phyloP scores from a whole-genome alignment of 2,888 invertebrate genomes.

The Incurvaria masculella region DNA sequence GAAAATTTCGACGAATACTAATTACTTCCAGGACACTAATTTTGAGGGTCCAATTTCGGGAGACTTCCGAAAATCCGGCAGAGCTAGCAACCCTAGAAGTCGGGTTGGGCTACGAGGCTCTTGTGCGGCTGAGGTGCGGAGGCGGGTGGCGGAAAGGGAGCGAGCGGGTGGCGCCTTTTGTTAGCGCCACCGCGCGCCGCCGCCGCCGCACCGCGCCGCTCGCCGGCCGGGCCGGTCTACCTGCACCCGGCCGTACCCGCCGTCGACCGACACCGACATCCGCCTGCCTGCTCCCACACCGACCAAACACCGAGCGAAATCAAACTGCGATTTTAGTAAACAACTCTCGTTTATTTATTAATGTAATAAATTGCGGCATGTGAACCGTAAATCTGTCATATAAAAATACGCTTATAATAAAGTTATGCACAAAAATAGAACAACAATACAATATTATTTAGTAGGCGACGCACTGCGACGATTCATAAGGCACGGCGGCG shows the following conservation, averaged over 20 bases:
- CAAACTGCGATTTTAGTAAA: not conserved
- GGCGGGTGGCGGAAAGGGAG: too few species aligned
- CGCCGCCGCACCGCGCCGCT: not conserved
- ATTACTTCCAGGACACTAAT: too few species aligned
- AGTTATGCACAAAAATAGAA: conserved; percentile 50
- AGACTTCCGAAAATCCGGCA: too few species aligned
- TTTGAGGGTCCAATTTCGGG: too few species aligned
- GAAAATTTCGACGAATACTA: too few species aligned
- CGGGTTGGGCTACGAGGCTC: too few species aligned
- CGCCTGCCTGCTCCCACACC: not conserved
- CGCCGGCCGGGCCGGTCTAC: not conserved
- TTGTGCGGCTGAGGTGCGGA: too few species aligned
- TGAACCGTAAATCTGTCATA: conserved; percentile 46
- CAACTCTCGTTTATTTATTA: conserved; percentile 23
- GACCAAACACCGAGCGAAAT: not conserved
- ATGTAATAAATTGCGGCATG: conserved; percentile 40
- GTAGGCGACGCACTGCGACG: conserved; percentile 47
- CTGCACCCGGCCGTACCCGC: not conserved
- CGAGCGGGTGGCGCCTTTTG: not conserved
- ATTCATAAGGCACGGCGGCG: conserved; percentile 22
- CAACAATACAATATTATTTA: conserved; percentile 11
- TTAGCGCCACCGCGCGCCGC: not conserved
- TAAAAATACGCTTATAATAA: conserved; percentile 44
- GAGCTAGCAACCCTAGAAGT: too few species aligned
- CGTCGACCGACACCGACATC: not conserved